phyloP scores from a whole-genome alignment of 2,113 vertebrate genomes.

The Alethe castanea region DNA sequence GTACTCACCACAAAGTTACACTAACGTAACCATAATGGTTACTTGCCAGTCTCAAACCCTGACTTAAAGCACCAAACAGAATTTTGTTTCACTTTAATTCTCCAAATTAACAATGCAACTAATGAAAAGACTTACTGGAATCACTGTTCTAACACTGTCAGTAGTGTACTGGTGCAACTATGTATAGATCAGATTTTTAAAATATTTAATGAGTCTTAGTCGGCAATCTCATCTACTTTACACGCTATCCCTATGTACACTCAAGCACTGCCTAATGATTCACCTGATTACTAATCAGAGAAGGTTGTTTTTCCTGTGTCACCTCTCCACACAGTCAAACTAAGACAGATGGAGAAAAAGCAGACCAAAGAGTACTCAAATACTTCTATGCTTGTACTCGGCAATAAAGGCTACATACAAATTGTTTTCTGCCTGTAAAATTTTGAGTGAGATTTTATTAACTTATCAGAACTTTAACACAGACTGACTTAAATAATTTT shows the following conservation, averaged over 20 bases:
- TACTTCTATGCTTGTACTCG: background rate
- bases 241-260: accelerated
- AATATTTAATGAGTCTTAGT: background rate
- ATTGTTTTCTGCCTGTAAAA: background rate
- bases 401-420: background rate
- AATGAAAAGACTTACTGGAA: background rate
- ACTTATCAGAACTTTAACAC: background rate
- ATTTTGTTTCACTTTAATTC: background rate
- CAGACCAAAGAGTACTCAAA: background rate
- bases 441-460: background rate
- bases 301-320: background rate
- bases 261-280: background rate
- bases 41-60: background rate
- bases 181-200: background rate
- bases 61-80: background rate
- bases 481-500: background rate
- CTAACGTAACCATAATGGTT: background rate
- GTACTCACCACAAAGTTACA: background rate
- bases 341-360: background rate
- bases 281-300: background rate
- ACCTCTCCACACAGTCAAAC: background rate
- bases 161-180: background rate
- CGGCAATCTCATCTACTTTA: background rate
- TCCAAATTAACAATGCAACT: background rate
- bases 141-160: background rate